Evolutionary conservation across 2,797 vertebrate genomes (phyloP), one percentile per base, ranked within the genome.

Genomic region (Bovichtus diacanthus): DNA sequence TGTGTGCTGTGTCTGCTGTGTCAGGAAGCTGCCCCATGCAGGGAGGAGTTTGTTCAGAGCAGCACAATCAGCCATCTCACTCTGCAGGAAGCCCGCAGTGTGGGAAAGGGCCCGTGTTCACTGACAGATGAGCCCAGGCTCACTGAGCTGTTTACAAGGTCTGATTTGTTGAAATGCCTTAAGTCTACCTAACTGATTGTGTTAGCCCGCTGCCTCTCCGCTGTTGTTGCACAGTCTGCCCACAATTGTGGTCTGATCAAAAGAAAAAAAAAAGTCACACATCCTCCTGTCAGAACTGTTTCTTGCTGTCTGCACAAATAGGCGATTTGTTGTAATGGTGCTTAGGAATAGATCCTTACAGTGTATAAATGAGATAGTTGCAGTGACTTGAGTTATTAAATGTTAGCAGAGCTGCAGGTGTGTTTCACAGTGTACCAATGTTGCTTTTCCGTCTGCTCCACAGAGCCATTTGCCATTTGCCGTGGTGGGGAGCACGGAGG

Each of bases 381-480:
- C n/a, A 49, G 25, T 36, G 5, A 18, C 65, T 23, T 51, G 15
- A 61, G 50, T 16, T 10, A 8, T 39, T 12, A 76, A 38, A 43
- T 51, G 13, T 31, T 41, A 36, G 19, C 23, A 69, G 10, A 47
- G 31, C 49, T 62, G 27, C 41, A 38, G 62, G 25, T 69, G 66
- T 47, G n/a, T 66, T 46, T 59, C 23, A 29, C 61, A 19, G 6
- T 2, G 29, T 23, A 75, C 60, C 43, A 23, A 63, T 0, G 0
- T 31, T 44, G 8, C 39, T 58, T 69, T 68, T 75, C 36, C 47
- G 10, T 75, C 31, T 83, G 31, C 67, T 85, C 92, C 92, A 49
- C 93, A 99, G 98, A 98, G 96, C 70, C 98, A 99, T 91, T 95
- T 99, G 94, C 98, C 98, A 0, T 99, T 99, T 81, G 98, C 98